Evolutionary conservation across 2,888 invertebrate species (phyloP).

Genomic region (Phanerotoma sp.): DNA sequence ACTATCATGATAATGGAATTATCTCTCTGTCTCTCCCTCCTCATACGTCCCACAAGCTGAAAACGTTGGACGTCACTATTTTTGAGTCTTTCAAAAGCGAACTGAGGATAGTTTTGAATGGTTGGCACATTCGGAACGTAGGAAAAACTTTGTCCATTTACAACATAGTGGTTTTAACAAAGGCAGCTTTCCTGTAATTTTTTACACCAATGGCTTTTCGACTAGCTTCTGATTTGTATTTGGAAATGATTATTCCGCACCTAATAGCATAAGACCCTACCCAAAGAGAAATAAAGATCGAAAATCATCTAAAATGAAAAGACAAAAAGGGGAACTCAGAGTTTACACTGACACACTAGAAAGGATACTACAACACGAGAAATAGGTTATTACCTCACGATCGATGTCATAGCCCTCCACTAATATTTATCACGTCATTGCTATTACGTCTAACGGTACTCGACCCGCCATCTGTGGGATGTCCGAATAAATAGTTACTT

Average conservation of each 20-base stretch:
- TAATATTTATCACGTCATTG: no score
- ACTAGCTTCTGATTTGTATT: not conserved
- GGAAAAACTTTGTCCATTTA: not conserved
- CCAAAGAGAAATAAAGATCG: not conserved
- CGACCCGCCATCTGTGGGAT: no score
- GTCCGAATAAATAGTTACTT: no score
- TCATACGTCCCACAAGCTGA: not conserved
- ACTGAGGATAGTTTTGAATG: not conserved
- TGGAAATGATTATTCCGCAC: not conserved
- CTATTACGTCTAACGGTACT: no score
- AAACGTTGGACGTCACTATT: not conserved
- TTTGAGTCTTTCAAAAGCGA: not conserved
- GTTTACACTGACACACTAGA: no score
- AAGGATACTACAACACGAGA: no score
- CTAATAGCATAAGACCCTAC: not conserved
- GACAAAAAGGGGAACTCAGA: no score
- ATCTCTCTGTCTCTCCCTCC: not conserved
- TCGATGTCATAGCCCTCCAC: no score
- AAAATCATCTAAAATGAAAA: conserved; percentile 21
- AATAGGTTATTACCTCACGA: no score
- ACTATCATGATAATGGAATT: not conserved
- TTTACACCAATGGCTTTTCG: not conserved
- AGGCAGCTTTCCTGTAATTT: not conserved
- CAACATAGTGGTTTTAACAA: not conserved
- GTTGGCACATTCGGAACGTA: not conserved